Conservation (phyloP, 23 tunicate species). For the Ascidia mentula region DNA sequence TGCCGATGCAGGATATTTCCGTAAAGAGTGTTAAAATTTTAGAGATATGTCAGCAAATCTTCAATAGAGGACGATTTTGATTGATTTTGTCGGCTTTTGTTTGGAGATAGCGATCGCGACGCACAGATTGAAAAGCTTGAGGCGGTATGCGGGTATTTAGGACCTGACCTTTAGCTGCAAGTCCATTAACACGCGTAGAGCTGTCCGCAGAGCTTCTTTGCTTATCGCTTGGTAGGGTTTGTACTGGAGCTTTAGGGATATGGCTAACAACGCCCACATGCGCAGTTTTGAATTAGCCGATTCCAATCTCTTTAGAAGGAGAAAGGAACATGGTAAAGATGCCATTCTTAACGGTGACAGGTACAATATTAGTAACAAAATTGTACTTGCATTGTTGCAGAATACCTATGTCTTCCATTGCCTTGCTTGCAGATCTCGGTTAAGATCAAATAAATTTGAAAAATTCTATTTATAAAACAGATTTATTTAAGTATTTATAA, state of each 20-base stretch:
- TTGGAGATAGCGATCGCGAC: background rate
- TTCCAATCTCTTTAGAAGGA: slow-evolving; percentile 71
- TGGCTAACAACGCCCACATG: slow-evolving; percentile 54
- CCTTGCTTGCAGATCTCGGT: too few relatives aligned
- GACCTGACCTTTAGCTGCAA: background rate
- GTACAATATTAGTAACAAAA: too few relatives aligned
- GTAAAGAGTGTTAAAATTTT: background rate
- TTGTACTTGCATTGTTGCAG: too few relatives aligned
- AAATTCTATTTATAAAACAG: too few relatives aligned
- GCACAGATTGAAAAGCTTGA: background rate
- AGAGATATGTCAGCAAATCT: background rate
- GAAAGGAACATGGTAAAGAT: slow-evolving; percentile 53
- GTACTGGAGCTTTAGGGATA: background rate
- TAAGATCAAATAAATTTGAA: too few relatives aligned
- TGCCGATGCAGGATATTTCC: background rate
- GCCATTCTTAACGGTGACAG: background rate
- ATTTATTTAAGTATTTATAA: too few relatives aligned
- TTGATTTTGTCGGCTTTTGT: too few relatives aligned
- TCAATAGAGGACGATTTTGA: too few relatives aligned
- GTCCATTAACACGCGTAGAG: background rate
- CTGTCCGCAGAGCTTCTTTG: background rate
- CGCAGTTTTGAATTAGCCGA: slow-evolving; percentile 65
- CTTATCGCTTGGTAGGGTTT: background rate
- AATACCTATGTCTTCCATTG: too few relatives aligned
- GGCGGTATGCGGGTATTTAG: slow-evolving; percentile 1